Evolutionary conservation across 2,113 vertebrate genomes (phyloP), one percentile per base, ranked within the genome.

Genomic region (Erinaceus europaeus): DNA sequence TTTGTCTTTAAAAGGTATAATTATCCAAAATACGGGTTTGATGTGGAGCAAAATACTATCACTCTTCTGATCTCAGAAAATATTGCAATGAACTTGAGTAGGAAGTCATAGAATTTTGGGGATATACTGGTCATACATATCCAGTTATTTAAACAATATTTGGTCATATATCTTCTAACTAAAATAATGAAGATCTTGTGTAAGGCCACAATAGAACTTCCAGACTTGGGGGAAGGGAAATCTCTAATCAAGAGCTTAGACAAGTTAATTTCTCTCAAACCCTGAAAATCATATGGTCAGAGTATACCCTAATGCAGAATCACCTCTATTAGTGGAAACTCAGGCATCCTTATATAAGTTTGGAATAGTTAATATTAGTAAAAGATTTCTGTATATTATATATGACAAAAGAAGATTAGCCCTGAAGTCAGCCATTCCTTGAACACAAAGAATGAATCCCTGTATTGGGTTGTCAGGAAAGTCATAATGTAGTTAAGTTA

Each of bases 1-100:
- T 80, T 92, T 79, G 84, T 75, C 94, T 90, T 91, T 72, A 78
- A 84, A 92, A 95, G 91, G 95, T 91, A 88, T 55, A 2, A 6
- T n/a, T 48, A 32, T 77, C 23, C 12, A 21, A 34, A 61, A 79
- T 82, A 92, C 44, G 8, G 92, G 85, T 92, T 94, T 94, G 88
- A 94, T 82, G 48, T 72, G 86, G 89, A 68, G 79, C 72, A 94
- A 84, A 95, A 89, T 82, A 96, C 78, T 32, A 65, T 90, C 64
- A 50, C 32, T 86, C 40, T 88, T 90, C 90, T 38, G n/a, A 62
- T 1, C 0, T 69, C 72, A 64, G 44, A 68, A 88, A 80, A 78
- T 32, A 65, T 64, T 29, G 2, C 1, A 9, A 13, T 36, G 23
- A 36, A n/a, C 14, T 68, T 83, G 9, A 44, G 38, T 38, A 59